Evolutionary conservation across 2,888 invertebrate genomes (phyloP), one percentile per base, ranked within the genome.

Genomic region (Allacma fusca): DNA sequence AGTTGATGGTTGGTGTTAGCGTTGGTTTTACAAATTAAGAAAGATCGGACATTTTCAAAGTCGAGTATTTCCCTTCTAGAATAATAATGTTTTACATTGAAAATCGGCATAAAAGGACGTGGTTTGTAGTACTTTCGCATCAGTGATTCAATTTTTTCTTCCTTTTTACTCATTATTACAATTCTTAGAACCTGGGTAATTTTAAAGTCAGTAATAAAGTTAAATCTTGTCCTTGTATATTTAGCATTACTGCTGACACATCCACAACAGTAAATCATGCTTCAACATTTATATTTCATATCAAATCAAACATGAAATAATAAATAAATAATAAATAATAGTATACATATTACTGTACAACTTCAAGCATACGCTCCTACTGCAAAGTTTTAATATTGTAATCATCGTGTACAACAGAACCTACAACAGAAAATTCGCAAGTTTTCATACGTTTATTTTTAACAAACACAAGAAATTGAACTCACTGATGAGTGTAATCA

Each of bases 241-340:
- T 5, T 50, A 50, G 4, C 16, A 9, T 50, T n/a, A 50, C 50
- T 16, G 50, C 50, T 4, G 50, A 50, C 2, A 13, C 5, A 50
- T 50, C 50, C 50, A 50, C 50, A 50, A 50, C 2, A 50, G 50
- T 50, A 50, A 50, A 50, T 50, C 50, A n/a, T 50, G 50, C 16
- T 13, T 16, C n/a, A 16, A 13, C 16, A 50, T 13, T 50, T 50
- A n/a, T n/a, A 50, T 50, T 50, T 16, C 50, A 50, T 50, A 50
- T 50, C 50, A 50, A 50, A 50, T 50, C 50, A 50, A 50, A n/a
- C 50, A 50, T 50, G 50, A 50, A 50, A 50, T 50, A 50, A 50
- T 50, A 50, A 50, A 50, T 50, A 19, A n/a, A 50, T 50, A 50
- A 50, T 50, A 50, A 50, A 50, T 50, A 50, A 16, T 16, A 50